These are phyloP conservation scores for Prionace glauca DNA, from an alignment of 2,797 vertebrate genomes.

Conservation along the genomic window DNA sequence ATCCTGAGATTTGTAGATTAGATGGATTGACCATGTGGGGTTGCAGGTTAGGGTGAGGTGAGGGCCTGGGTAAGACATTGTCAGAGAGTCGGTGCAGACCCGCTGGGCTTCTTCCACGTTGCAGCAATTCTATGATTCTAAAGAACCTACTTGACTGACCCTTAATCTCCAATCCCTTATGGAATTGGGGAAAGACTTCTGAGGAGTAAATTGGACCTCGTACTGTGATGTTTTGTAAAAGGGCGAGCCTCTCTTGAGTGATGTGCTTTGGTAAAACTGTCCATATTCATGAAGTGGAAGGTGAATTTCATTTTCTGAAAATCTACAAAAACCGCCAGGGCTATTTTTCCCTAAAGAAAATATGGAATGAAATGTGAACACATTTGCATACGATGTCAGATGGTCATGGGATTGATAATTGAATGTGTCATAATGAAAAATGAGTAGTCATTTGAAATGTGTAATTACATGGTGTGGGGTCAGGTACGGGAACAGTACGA, in stretches of 20 bases:
- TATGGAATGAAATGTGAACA: conserved; percentile 15
- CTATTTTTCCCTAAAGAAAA: neutral
- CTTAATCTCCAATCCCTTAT: neutral
- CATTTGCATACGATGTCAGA: conserved; percentile 2
- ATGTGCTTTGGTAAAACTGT: neutral
- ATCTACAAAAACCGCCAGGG: neutral
- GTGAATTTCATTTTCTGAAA: too few relatives aligned
- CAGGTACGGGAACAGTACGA: neutral
- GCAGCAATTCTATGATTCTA: neutral
- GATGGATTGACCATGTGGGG: too few relatives aligned
- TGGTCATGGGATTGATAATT: conserved; percentile 35
- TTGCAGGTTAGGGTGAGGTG: too few relatives aligned
- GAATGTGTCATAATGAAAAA: conserved; percentile 25
- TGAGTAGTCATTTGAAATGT: neutral
- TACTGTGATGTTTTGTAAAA: neutral
- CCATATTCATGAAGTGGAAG: neutral
- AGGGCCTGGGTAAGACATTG: too few relatives aligned
- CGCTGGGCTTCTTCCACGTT: too few relatives aligned
- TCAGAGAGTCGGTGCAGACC: too few relatives aligned
- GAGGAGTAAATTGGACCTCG: neutral
- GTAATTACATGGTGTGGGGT: neutral
- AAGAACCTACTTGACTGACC: neutral
- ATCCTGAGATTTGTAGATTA: too few relatives aligned
- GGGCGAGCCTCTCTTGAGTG: neutral
- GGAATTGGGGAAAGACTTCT: neutral